Conservation (phyloP, 2,113 vertebrate species). For the Myiagra hebetior region DNA sequence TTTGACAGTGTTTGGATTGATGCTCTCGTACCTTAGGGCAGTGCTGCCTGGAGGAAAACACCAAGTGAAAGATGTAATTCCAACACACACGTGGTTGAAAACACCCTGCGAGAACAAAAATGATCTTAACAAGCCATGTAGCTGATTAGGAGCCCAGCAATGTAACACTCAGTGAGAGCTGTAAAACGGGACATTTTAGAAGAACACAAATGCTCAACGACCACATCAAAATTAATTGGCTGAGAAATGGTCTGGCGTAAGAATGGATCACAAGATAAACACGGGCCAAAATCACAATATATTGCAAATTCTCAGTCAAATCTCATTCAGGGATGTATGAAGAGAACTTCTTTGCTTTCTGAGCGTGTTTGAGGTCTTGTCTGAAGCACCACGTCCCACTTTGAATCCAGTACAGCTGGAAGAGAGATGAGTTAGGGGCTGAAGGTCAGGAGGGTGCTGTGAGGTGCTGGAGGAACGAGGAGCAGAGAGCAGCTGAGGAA, state of each 20-base stretch:
- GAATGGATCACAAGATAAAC: background rate
- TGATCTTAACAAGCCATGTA: background rate
- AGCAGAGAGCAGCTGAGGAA: background rate
- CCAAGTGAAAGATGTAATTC: background rate
- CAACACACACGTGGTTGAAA: background rate
- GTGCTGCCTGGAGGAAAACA: background rate
- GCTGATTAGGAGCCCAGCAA: background rate
- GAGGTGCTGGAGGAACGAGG: background rate
- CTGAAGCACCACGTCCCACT: accelerated
- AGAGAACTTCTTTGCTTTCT: background rate
- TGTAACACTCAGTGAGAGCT: background rate
- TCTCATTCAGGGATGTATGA: background rate
- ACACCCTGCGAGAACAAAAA: background rate
- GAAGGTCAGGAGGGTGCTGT: background rate
- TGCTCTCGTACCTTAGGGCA: background rate
- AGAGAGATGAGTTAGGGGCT: background rate
- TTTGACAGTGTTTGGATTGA: conserved; percentile 8
- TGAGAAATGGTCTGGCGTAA: background rate
- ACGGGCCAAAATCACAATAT: background rate
- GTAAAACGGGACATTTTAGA: background rate
- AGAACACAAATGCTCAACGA: background rate
- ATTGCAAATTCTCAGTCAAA: background rate
- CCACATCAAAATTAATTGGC: background rate
- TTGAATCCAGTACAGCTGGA: accelerated
- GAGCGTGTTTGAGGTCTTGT: background rate